Conservation (phyloP, 2,113 vertebrate species). For the Neolamprologus variostigma region DNA sequence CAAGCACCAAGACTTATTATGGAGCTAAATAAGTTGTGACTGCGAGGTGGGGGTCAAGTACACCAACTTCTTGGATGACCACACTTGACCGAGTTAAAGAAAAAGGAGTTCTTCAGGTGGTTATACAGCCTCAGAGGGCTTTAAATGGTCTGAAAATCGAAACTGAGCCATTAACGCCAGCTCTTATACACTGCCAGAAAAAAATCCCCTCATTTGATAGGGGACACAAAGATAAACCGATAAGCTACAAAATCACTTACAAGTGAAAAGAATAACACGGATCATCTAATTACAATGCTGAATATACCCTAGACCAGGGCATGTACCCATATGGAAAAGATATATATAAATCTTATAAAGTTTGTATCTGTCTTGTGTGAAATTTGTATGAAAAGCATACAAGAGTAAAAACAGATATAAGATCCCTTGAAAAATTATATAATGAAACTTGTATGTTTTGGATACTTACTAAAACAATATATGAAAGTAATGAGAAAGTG, state of each 20-base stretch:
- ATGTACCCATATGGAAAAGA: too few relatives aligned
- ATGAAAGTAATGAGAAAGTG: too few relatives aligned
- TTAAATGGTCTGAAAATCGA: slow-evolving; percentile 1
- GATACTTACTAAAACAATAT: too few relatives aligned
- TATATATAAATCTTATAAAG: too few relatives aligned
- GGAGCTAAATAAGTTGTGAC: slow-evolving; percentile 20
- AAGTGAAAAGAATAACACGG: neutral
- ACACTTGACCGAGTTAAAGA: slow-evolving; percentile 13
- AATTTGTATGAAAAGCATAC: too few relatives aligned
- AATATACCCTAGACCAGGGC: neutral
- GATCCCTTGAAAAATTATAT: too few relatives aligned
- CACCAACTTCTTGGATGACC: slow-evolving; percentile 15
- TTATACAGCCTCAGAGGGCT: neutral
- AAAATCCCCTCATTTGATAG: neutral
- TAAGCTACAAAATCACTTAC: neutral
- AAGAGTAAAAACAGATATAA: too few relatives aligned
- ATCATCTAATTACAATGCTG: neutral
- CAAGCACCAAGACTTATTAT: slow-evolving; percentile 1
- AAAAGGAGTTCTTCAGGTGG: neutral
- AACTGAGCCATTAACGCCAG: neutral
- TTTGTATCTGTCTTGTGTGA: too few relatives aligned
- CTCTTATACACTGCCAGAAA: neutral
- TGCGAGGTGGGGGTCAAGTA: neutral
- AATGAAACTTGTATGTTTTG: too few relatives aligned
- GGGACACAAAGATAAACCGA: neutral